These are phyloP conservation scores for Pelodiscus sinensis DNA, from an alignment of 2,113 vertebrate genomes.

Conservation along the genomic window DNA sequence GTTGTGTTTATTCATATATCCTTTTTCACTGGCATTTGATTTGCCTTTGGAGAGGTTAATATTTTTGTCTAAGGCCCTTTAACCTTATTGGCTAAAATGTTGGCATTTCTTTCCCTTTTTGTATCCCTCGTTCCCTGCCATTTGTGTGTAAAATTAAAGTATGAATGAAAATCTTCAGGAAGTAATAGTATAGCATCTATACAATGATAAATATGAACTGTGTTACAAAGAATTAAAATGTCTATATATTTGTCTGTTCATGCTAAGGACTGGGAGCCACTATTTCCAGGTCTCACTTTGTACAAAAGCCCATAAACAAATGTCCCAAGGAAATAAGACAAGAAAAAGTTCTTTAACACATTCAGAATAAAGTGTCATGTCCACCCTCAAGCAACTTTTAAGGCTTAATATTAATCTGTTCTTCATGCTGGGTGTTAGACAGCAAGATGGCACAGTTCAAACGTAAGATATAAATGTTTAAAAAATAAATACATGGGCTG, in stretches of 20 bases:
- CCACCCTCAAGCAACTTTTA: not conserved
- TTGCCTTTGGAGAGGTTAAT: not conserved
- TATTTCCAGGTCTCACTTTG: not conserved
- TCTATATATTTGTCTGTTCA: not conserved
- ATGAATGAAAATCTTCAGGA: not conserved
- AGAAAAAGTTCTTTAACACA: not conserved
- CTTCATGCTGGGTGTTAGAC: not conserved
- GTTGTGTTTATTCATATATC: not conserved
- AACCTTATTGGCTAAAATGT: not conserved
- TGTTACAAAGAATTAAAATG: not conserved
- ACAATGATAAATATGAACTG: not conserved
- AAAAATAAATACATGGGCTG: not conserved
- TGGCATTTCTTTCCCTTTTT: not conserved
- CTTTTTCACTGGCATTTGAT: not conserved
- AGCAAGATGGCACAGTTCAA: slow-evolving; percentile 11
- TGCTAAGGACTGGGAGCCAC: not conserved
- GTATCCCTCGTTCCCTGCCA: not conserved
- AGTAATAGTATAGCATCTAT: not conserved
- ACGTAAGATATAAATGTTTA: not conserved
- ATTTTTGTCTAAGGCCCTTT: not conserved
- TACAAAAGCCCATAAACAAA: not conserved
- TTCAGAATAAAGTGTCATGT: not conserved
- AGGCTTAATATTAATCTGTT: not conserved
- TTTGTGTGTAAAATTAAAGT: not conserved
- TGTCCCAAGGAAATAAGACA: not conserved